Evolutionary conservation across 2,113 vertebrate genomes (phyloP), one percentile per base, ranked within the genome.

Genomic region (Notarius lentiginosus): DNA sequence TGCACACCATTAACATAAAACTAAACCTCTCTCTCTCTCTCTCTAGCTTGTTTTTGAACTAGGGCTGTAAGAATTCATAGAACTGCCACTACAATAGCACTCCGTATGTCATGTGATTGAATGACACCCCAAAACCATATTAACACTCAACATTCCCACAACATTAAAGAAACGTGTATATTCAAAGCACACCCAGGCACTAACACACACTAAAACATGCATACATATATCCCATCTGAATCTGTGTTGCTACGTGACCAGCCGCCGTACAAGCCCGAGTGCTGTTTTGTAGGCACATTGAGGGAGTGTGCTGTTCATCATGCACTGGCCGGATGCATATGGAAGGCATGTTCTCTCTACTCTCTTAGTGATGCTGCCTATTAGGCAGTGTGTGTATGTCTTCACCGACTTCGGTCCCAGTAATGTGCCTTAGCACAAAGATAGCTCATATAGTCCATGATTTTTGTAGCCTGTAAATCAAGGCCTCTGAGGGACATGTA

Each of bases 1-100:
- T 87, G 92, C 89, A 90, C 90, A 89, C 91, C 93, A 96, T 96
- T 96, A 95, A 94, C 95, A 96, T 95, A 95, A 94, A 95, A 91
- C 87, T 83, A 91, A 89, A 84, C 76, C 79, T 49, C 47, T 80
- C 66, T 88, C 79, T 47, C 77, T 86, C 66, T 61, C 41, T 88
- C 79, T 49, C 75, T 87, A 58, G 22, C 65, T 58, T 84, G 84
- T 79, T 83, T 88, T 77, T 81, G 51, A 66, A 5, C 8, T 6
- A 65, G 6, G 7, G 3, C 9, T 30, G 77, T 5, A 80, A 60
- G 30, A 41, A 60, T 80, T 22, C 7, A 51, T 11, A 85, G 22
- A 72, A 58, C 27, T 63, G 72, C 51, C 27, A 24, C 63, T 72
- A 63, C 41, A 73, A 75, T 27, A 41, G 49, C 83, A 73, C 51